Evolutionary conservation across 64 coral and sea anemone species (phyloP), one percentile per base, ranked within the genome.

Genomic region (Montipora cactus): DNA sequence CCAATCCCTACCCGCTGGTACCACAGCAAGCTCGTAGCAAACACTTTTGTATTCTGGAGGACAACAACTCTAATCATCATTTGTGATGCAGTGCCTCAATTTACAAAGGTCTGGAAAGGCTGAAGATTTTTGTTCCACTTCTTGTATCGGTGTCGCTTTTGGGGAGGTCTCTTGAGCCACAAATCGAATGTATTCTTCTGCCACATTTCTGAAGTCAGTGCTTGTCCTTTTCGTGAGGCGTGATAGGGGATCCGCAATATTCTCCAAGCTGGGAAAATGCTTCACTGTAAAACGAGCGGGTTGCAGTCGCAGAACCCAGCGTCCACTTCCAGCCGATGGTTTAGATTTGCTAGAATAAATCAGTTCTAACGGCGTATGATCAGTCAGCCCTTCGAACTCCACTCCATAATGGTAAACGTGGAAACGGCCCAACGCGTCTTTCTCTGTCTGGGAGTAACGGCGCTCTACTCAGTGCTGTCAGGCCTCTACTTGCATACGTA

Each of bases 71-170:
- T 79, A 4, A 44, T 74, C 45, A 59, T 64, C 23, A 76, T 89
- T 72, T 67, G 78, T 71, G 48, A 59, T 62, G 19, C 37, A 79
- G 52, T 55, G 12, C 49, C 86, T 51, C 44, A 73, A 13, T 7
- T 57, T 28, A 28, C 1, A 28, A 28, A 94, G 61, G 10, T 94
- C 92, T 18, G 21, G 3, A 46, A 89, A 77, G 49, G 78, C 46
- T 15, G 47, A 11, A 44, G 78, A 80, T 81, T 19, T 78, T 67
- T 25, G 22, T 83, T 94, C 92, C 79, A 94, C 87, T 20, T 94
- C 92, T 89, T 74, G 23, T 3, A 76, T 21, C 47, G 46, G 79
- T 28, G 84, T 82, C 71, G 69, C 89, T 85, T 53, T 77, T 52
- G 87, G 87, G 47, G 48, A 19, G 7, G 58, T 61, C n/a, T 69